Evolutionary conservation across 2,113 vertebrate genomes (phyloP).

Genomic region (Lepus timidus): DNA sequence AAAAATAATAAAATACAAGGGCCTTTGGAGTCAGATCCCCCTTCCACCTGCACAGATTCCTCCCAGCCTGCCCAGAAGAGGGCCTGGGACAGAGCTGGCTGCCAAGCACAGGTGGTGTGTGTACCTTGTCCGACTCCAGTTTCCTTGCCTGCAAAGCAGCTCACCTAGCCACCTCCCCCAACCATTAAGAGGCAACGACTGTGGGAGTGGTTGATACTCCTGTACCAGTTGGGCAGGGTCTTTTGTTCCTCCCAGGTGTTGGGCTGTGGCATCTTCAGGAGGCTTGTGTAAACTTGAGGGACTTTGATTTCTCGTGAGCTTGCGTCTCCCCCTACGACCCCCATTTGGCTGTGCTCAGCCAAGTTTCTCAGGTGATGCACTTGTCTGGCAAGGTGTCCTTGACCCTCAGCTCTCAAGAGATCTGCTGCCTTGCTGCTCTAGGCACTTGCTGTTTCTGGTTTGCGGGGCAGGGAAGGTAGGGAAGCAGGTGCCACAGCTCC

Average conservation of each 20-base stretch:
- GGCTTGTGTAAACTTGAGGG: neutral
- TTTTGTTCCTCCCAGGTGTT: neutral
- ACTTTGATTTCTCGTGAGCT: neutral
- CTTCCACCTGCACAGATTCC: neutral
- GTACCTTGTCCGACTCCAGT: neutral
- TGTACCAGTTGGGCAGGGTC: too few species aligned
- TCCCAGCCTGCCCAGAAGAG: too few species aligned
- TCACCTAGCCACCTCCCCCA: neutral
- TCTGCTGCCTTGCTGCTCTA: constrained; percentile 13
- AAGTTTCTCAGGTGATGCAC: neutral
- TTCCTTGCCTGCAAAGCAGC: neutral
- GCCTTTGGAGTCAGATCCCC: too few species aligned
- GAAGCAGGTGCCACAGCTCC: neutral
- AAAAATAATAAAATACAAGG: too few species aligned
- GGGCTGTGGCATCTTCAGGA: neutral
- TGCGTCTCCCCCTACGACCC: neutral
- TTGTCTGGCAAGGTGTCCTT: constrained; percentile 6
- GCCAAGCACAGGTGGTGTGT: neutral
- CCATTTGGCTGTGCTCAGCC: constrained; percentile 23
- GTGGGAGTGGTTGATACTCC: neutral
- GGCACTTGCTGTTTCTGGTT: neutral
- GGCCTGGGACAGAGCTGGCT: neutral
- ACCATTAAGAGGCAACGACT: too few species aligned
- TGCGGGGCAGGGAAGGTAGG: neutral
- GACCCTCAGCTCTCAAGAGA: constrained; percentile 2